Percentiles rank a stretch among this genome's conserved stretches.
Conservation (phyloP, 2,113 vertebrate species). For the Trochalopteron elliotii region DNA sequence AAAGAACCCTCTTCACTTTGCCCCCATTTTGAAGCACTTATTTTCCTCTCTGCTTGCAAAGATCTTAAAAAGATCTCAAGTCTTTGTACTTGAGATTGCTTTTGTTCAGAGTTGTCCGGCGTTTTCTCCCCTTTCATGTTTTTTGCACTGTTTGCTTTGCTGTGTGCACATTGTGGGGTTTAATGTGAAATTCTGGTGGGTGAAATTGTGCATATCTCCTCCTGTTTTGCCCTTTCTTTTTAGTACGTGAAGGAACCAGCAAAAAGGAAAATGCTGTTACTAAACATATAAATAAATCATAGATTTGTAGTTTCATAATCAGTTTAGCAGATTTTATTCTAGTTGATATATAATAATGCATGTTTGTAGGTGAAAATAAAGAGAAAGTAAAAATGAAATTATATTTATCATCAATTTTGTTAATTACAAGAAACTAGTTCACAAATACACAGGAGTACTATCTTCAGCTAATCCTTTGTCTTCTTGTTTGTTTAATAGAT, state of each 20-base stretch:
- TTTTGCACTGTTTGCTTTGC: constrained; percentile 24
- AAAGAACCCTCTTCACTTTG: constrained; percentile 3
- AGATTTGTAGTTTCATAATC: constrained; percentile 9
- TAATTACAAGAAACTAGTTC: constrained; percentile 55
- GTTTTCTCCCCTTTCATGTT: constrained; percentile 35
- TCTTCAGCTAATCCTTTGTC: constrained; percentile 57
- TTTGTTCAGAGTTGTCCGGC: constrained; percentile 49
- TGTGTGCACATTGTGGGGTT: background rate
- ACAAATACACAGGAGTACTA: constrained; percentile 46
- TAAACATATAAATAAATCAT: constrained; percentile 26
- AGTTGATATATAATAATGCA: background rate
- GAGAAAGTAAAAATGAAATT: constrained; percentile 52
- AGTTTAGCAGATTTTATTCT: constrained; percentile 26
- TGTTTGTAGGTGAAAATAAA: background rate
- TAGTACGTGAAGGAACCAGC: background rate
- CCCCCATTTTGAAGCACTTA: constrained; percentile 18
- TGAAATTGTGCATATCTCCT: constrained; percentile 33
- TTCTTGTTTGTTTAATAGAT: constrained; percentile 66
- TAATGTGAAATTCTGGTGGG: background rate
- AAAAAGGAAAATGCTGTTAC: constrained; percentile 26
- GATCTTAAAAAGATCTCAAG: constrained; percentile 36
- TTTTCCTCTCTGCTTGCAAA: constrained; percentile 42
- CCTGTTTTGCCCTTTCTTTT: background rate
- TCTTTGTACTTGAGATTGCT: constrained; percentile 40
- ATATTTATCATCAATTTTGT: constrained; percentile 56